Evolutionary conservation across 2,113 vertebrate species (phyloP).

Genomic region (Chauna torquata): DNA sequence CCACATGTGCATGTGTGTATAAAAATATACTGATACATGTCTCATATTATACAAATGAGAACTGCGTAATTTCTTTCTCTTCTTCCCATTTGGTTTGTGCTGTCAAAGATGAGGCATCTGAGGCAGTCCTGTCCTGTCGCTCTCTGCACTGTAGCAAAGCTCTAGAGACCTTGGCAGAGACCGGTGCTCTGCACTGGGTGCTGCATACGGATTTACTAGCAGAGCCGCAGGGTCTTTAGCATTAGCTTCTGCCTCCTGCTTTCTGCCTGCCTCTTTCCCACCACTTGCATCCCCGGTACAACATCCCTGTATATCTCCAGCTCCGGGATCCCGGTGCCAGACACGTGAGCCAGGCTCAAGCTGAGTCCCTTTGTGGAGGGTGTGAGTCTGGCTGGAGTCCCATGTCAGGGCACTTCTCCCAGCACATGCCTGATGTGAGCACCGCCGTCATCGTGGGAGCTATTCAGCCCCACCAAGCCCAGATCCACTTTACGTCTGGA

Average conservation of each 20-base stretch:
- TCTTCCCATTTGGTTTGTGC: background rate
- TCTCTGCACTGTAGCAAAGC: background rate
- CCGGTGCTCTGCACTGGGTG: background rate
- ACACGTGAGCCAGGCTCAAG: accelerated
- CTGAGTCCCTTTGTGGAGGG: background rate
- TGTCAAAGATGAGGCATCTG: accelerated
- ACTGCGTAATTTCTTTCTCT: background rate
- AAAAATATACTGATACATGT: background rate
- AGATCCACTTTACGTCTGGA: background rate
- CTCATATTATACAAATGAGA: background rate
- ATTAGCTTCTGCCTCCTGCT: background rate
- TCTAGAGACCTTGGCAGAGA: background rate
- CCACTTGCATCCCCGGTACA: accelerated
- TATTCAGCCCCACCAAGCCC: background rate
- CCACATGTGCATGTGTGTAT: background rate
- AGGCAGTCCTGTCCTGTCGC: background rate
- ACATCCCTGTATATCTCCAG: accelerated
- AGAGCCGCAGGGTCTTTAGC: background rate
- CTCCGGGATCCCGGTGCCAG: background rate
- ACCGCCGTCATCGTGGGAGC: background rate
- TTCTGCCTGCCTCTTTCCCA: background rate
- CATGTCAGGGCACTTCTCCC: accelerated
- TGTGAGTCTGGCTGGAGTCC: background rate
- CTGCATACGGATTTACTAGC: background rate
- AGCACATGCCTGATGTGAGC: background rate